Base-by-base conservation (phyloP, 2,113 vertebrate genomes). In the Semnornis frantzii region DNA sequence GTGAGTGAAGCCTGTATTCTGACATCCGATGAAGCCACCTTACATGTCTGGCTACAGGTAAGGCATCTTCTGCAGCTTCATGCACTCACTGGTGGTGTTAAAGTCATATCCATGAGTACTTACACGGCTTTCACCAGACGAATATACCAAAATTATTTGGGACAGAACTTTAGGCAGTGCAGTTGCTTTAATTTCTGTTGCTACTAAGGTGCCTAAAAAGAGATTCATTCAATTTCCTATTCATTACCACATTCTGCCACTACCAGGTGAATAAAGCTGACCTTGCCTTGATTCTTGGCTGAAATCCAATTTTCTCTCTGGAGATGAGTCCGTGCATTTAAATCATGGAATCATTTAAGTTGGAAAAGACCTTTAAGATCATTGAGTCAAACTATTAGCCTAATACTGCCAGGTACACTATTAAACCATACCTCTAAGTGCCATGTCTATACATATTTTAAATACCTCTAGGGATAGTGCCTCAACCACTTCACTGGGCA, bases 101-200 rank as follows among this genome's bases (percentile, higher is more conserved):
- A 79, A 55, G 30, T 24, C 66, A 77, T 18, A 54, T 6, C 5
- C 34, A 2, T 0, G 0, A 57, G 30, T 17, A 44, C 5, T 25
- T 23, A 60, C 11, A 31, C 20, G 11, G 44, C 18, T 62, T 78
- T 73, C 71, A 76, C 19, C 3, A 82, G 21, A 52, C 1, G 7
- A 83, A 75, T 3, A 5, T 39, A 60, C 9, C 16, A 68, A 68
- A 76, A 83, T 17, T 31, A 44, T 8, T 1, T 44, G 8, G 17
- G 44, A 71, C 0, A 5, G 25, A 66, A 64, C 9, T 76, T 75
- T 4, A 82, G 1, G 12, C 25, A 57, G 4, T 58, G 33, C 18
- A 52, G 37, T 31, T 1, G 2, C 37, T 23, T 75, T 37, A 44
- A 71, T 50, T 78, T 71, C 54, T 81, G 18, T 14, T 89, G 42